These are phyloP conservation scores for Pseudomyrmex concolor DNA, from an alignment of 1,140 invertebrate genomes.

Conservation along the genomic window DNA sequence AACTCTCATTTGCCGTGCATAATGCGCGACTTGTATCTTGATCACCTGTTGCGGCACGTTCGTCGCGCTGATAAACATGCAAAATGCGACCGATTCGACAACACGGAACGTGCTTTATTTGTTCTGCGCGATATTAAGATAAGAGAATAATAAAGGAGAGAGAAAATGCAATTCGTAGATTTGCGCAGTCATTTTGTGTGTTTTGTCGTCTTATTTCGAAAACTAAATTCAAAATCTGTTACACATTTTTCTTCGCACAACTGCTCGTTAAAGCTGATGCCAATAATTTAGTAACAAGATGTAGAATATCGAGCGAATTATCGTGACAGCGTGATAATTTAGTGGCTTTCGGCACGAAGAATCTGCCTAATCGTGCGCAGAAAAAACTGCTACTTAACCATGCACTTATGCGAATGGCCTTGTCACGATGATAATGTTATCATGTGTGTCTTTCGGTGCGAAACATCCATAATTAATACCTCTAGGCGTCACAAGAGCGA, in stretches of 20 bases:
- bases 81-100: constrained; percentile 5
- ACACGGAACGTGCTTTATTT: constrained; percentile 34
- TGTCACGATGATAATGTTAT: constrained; percentile 40
- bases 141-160: background rate
- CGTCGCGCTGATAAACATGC: constrained; percentile 10
- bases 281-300: background rate
- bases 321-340: constrained; percentile 28
- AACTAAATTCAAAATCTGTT: background rate
- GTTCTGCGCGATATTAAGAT: constrained; percentile 10
- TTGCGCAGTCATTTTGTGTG: background rate
- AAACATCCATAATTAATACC: constrained; percentile 36
- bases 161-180: background rate
- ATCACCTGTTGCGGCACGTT: constrained; percentile 36
- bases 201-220: background rate
- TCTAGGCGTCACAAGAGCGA: background rate
- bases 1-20: constrained; percentile 26
- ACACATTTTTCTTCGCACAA: no score
- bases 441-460: background rate
- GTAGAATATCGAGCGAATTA: background rate
- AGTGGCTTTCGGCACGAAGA: constrained; percentile 4
- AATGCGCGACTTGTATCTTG: constrained; percentile 2
- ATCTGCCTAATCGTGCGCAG: constrained; percentile 34
- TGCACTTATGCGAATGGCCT: constrained; percentile 34
- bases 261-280: no score
- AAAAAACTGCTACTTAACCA: constrained; percentile 4